These are phyloP conservation scores for Brienomyrus brachyistius DNA, from an alignment of 2,113 vertebrate genomes.

Conservation along the genomic window DNA sequence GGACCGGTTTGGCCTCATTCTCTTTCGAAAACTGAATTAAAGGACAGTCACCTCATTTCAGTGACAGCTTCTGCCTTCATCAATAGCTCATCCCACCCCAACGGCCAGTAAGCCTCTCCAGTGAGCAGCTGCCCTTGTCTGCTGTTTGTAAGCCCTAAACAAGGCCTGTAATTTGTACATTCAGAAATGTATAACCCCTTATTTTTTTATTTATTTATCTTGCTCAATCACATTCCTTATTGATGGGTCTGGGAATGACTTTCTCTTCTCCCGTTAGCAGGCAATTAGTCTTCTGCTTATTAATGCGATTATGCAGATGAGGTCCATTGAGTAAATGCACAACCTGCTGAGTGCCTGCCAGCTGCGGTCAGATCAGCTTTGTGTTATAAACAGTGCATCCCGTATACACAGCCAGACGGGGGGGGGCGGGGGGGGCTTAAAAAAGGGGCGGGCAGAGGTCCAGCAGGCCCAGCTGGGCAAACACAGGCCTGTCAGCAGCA, in stretches of 20 bases:
- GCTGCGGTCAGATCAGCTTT: not conserved
- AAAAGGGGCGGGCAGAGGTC: too few species aligned
- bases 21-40: not conserved
- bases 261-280: not conserved
- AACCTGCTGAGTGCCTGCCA: not conserved
- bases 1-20: not conserved
- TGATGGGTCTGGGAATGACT: not conserved
- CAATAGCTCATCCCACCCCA: not conserved
- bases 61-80: not conserved
- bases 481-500: not conserved
- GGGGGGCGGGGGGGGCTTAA: not conserved
- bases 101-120: not conserved
- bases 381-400: not conserved
- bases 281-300: not conserved
- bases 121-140: not conserved
- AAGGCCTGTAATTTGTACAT: not conserved
- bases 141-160: not conserved
- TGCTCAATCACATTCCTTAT: not conserved
- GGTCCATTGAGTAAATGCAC: not conserved
- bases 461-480: not conserved
- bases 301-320: not conserved
- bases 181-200: not conserved
- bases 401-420: not conserved
- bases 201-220: not conserved
- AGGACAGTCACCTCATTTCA: not conserved